A percentile compares a stretch with the other conserved stretches of the same genome.
Conservation (phyloP, 64 coral and sea anemone genomes). For the Stichodactyla mertensii region DNA sequence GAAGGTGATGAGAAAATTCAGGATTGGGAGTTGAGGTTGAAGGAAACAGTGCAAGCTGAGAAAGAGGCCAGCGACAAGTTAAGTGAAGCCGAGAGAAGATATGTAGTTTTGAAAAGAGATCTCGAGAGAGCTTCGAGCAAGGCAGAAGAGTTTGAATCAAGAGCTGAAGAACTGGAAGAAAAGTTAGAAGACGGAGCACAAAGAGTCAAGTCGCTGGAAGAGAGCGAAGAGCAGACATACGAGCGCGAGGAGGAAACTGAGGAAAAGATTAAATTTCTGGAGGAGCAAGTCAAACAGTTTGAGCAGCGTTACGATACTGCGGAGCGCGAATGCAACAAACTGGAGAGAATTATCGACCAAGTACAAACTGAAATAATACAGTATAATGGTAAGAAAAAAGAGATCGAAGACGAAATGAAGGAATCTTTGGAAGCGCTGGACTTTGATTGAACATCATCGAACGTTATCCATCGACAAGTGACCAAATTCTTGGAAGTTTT, state of each 20-base stretch:
- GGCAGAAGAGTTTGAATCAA: not conserved
- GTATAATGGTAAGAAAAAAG: not conserved
- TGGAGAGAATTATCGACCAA: not conserved
- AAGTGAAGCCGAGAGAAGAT: conserved; percentile 21
- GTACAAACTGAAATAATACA: not conserved
- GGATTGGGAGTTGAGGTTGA: not conserved
- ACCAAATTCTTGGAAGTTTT: conserved; percentile 3
- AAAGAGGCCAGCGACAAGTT: conserved; percentile 13
- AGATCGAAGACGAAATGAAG: conserved; percentile 23
- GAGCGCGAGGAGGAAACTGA: conserved; percentile 41
- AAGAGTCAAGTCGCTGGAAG: conserved; percentile 6
- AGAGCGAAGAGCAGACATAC: conserved; percentile 26
- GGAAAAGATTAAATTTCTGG: conserved; percentile 49
- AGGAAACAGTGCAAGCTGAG: not conserved
- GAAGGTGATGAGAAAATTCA: conserved; percentile 51
- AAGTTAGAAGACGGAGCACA: not conserved
- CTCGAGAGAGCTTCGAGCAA: not conserved
- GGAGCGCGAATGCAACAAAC: not conserved
- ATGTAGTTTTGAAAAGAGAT: conserved; percentile 27
- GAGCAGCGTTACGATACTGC: conserved; percentile 2
- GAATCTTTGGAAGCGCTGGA: not conserved
- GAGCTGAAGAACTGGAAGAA: not conserved
- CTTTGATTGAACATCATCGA: not conserved
- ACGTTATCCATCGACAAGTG: not conserved
- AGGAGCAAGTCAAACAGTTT: conserved; percentile 34